phyloP scores from a whole-genome alignment of 2,113 vertebrate genomes.

The Psephotus haematonotus region DNA sequence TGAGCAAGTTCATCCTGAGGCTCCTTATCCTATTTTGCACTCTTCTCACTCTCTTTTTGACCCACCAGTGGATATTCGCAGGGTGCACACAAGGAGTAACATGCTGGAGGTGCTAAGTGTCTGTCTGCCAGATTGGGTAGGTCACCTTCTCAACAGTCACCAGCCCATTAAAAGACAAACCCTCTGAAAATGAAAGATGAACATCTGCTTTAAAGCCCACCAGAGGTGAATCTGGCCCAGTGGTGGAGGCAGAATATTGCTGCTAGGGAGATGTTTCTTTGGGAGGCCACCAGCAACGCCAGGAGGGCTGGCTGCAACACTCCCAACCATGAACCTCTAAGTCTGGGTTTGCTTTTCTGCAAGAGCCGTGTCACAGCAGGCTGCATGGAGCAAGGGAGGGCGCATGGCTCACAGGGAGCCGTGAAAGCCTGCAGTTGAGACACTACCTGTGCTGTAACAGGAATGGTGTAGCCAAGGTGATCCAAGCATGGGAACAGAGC shows the following conservation, averaged over 20 bases:
- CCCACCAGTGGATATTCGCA: not conserved
- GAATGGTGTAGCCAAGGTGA: not conserved
- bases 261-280: not conserved
- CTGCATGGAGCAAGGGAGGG: rapidly evolving
- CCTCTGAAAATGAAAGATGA: not conserved
- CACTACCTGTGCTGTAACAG: not conserved
- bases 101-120: rapidly evolving
- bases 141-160: not conserved
- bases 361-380: not conserved
- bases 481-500: not conserved
- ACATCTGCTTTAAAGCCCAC: not conserved
- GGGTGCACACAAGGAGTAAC: rapidly evolving
- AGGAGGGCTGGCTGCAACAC: not conserved
- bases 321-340: not conserved
- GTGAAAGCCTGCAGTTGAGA: not conserved
- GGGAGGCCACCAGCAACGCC: not conserved
- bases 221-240: not conserved
- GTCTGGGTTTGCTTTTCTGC: not conserved
- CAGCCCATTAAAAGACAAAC: not conserved
- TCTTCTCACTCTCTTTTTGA: not conserved
- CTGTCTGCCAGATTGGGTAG: not conserved
- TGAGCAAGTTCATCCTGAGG: not conserved
- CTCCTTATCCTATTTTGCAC: not conserved
- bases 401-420: not conserved
- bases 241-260: not conserved